Base-by-base conservation (phyloP, 2,113 vertebrate species). In the Mus spicilegus region DNA sequence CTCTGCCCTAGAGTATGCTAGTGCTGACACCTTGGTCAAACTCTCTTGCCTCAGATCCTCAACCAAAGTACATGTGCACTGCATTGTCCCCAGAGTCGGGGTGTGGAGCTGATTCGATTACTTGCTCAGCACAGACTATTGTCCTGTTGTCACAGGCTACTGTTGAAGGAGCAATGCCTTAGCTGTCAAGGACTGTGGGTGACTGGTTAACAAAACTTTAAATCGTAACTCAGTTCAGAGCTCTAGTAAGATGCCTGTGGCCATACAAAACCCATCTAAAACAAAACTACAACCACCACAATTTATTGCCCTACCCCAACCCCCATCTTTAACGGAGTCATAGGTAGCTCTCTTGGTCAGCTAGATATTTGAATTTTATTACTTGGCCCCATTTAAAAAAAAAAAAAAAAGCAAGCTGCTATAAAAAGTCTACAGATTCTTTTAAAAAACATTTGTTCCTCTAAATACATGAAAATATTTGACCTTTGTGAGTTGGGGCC, bases 391-490 rank as follows among this genome's bases (percentile, higher is more conserved):
- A 63, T 9, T 26, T 63, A 61, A 63, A 42, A 49, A 82, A 93
- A 42, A 49, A 82, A 93, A 65, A n/a, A 94, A 63, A n/a, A n/a
- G 70, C n/a, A 96, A 81, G 88, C 86, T 92, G 54, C 67, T 94
- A 81, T 16, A 33, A 70, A 95, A 96, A 89, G 90, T 87, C 87
- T 63, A 76, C 28, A 67, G 2, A 65, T 88, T 75, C 42, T 85
- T 96, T 93, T 7, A 89, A 94, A 96, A 94, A 97, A 91, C 42
- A 46, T 78, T 70, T 92, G 46, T 93, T 58, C 61, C 89, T 89
- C 78, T 78, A 95, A 93, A 95, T 95, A 95, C 26, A 54, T 87
- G 58, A 96, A 96, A 94, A 87, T 92, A 96, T 90, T 80, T 97
- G 97, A 95, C 95, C 96, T 95, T 96, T 84, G 63, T 89, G 90